Base-by-base conservation (phyloP, 2,888 invertebrate genomes). In the Eupeodes latifasciatus region DNA sequence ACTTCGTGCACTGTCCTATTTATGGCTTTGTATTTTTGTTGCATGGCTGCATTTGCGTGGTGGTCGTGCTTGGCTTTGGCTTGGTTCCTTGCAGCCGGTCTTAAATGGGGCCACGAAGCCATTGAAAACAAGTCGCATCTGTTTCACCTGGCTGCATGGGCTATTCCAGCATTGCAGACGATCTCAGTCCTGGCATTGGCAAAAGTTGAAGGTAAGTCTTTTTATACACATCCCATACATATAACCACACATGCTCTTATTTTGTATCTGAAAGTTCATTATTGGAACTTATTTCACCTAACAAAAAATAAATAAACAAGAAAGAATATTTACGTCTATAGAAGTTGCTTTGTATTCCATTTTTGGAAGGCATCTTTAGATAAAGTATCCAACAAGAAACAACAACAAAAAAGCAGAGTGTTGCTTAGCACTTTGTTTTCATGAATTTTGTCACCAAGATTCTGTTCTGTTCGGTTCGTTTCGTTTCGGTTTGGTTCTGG, bases 61-160 rank as follows among this genome's bases (percentile, higher is more conserved):
- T 99, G 99, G 99, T 98, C 99, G 75, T 96, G 99, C 91, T 94
- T 99, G 91, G 98, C 99, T 19, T 95, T 99, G 89, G 98, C 99
- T 78, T 99, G 99, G 99, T 99, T 98, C 94, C 94, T 99, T 92
- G 98, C 98, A 59, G 98, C 99, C 85, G 98, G 98, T 49, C 95
- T 99, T 82, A 99, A 99, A 94, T 99, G 99, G 99, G 98, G 98
- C 62, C 98, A 98, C 94, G 99, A 99, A 95, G 99, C 99, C 53
- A 99, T 99, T 92, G 98, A 98, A 94, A 98, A 98, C 76, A 98
- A 99, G 94, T 98, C 98, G 12, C 98, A 98, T 94, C 98, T 98
- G 94, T 99, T 99, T 94, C 99, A 99, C 95, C 95, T 99, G 91
- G 97, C 97, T 80, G 99, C 99, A n/a, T 99, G 99, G 99, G 98